phyloP scores from a whole-genome alignment of 2,113 vertebrate genomes.

The Nothoprocta pentlandii region DNA sequence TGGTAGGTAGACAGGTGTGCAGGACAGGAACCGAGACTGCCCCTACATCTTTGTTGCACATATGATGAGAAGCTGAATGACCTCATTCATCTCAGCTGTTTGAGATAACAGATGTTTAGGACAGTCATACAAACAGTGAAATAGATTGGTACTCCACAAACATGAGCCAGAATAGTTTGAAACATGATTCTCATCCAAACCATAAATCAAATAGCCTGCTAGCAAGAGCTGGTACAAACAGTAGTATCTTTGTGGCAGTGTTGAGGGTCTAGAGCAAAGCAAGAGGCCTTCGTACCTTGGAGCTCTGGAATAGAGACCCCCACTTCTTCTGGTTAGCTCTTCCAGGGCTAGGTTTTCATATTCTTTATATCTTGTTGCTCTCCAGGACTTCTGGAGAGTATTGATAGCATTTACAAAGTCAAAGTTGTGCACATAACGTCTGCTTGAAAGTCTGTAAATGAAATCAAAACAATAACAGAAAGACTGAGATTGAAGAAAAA shows the following conservation, averaged over 20 bases:
- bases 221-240: neutral
- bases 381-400: slow-evolving; percentile 89
- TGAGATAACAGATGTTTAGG: neutral
- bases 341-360: slow-evolving; percentile 82
- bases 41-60: neutral
- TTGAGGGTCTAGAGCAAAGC: neutral
- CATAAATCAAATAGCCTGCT: neutral
- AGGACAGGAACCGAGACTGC: neutral
- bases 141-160: neutral
- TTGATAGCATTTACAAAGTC: slow-evolving; percentile 89
- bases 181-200: neutral
- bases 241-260: neutral
- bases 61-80: neutral
- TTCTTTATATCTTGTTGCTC: slow-evolving; percentile 82
- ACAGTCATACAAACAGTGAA: neutral
- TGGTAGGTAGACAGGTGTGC: neutral
- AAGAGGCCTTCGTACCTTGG: slow-evolving; percentile 75
- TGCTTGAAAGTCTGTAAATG: slow-evolving; percentile 78
- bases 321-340: slow-evolving; percentile 84
- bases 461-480: neutral
- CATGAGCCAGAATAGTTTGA: neutral
- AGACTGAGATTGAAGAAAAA: neutral
- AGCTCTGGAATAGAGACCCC: slow-evolving; percentile 79
- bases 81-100: neutral
- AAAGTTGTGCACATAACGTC: slow-evolving; percentile 78